A percentile compares a stretch with the other conserved stretches of the same genome.
These are phyloP conservation scores for Aphaenogaster floridana DNA, from an alignment of 1,140 invertebrate species.

Conservation along the genomic window DNA sequence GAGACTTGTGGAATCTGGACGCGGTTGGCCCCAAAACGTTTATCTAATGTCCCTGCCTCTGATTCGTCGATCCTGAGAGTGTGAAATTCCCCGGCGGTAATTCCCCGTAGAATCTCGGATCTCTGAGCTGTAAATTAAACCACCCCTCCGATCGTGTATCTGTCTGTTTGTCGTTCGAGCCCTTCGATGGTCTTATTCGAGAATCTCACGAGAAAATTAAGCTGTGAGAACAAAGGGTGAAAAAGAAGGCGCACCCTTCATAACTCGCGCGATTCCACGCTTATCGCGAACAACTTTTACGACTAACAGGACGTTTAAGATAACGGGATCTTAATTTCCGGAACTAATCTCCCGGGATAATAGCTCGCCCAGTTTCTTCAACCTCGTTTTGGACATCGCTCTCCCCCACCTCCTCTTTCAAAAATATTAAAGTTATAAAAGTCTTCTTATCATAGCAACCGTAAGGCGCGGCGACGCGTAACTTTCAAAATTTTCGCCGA, in stretches of 20 bases:
- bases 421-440: background rate
- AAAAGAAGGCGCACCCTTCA: conserved; percentile 29
- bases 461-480: background rate
- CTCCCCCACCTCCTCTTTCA: background rate
- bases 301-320: conserved; percentile 26
- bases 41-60: conserved; percentile 72
- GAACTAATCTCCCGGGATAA: conserved; percentile 16
- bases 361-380: background rate
- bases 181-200: conserved; percentile 25
- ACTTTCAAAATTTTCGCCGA: conserved; percentile 62
- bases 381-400: background rate
- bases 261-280: conserved; percentile 14
- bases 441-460: conserved; percentile 4
- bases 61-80: conserved; percentile 70
- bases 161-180: conserved; percentile 61
- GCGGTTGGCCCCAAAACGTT: conserved; percentile 73
- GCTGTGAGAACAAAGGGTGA: conserved; percentile 14
- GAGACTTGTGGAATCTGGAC: conserved; percentile 72
- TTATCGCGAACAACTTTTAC: conserved; percentile 23
- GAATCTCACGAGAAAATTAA: conserved; percentile 48
- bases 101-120: conserved; percentile 70
- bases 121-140: conserved; percentile 74
- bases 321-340: conserved; percentile 55
- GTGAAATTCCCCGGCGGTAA: conserved; percentile 75
- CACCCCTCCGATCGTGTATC: conserved; percentile 67